phyloP scores from a whole-genome alignment of 2,797 vertebrate genomes.

The Eidolon dupreanum region DNA sequence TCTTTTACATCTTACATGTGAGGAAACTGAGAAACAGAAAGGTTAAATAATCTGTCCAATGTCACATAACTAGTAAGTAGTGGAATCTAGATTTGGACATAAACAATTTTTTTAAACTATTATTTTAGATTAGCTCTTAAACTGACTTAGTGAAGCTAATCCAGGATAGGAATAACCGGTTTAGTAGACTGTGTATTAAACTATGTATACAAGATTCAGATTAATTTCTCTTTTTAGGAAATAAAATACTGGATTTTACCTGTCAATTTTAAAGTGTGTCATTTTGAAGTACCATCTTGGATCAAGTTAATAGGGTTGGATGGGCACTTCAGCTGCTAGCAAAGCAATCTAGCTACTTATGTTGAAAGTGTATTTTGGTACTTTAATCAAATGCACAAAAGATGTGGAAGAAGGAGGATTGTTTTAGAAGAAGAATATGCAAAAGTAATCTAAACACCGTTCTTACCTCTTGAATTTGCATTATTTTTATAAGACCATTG shows the following conservation, averaged over 20 bases:
- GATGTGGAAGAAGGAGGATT: not conserved
- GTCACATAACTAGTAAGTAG: not conserved
- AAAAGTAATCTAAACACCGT: not conserved
- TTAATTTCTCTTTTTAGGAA: slow-evolving; percentile 39
- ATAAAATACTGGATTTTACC: slow-evolving; percentile 33
- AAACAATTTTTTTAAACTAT: slow-evolving; percentile 12
- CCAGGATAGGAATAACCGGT: not conserved
- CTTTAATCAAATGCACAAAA: slow-evolving; percentile 50
- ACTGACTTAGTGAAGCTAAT: slow-evolving; percentile 33
- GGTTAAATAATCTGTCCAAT: not conserved
- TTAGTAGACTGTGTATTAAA: slow-evolving; percentile 48
- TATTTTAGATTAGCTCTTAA: slow-evolving; percentile 29
- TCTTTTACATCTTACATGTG: not conserved
- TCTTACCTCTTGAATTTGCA: slow-evolving; percentile 42
- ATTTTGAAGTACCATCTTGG: slow-evolving; percentile 52
- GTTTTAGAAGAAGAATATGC: slow-evolving; percentile 37
- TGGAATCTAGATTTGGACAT: slow-evolving; percentile 27
- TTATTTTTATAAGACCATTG: slow-evolving; percentile 29
- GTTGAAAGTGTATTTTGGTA: slow-evolving; percentile 48
- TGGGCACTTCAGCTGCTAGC: not conserved
- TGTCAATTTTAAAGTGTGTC: slow-evolving; percentile 7
- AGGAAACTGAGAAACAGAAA: not conserved
- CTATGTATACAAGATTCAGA: not conserved
- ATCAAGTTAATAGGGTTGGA: slow-evolving; percentile 24
- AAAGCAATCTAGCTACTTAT: not conserved